phyloP scores from a whole-genome alignment of 1,140 invertebrate species.

The Brachionus plicatilis region DNA sequence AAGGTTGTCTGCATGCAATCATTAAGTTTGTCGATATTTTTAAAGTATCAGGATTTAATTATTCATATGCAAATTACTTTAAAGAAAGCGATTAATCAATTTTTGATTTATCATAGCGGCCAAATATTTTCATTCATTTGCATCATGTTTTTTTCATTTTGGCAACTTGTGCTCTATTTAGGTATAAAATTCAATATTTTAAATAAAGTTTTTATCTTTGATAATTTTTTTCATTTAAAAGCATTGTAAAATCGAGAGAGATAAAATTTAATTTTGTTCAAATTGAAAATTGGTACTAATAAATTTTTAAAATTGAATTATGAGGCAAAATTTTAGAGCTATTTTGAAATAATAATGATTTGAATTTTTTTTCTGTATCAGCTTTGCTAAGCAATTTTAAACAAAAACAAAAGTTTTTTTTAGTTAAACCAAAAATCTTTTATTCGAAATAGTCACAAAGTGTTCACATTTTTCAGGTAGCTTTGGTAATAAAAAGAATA shows the following conservation, averaged over 20 bases:
- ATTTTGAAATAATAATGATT: not conserved
- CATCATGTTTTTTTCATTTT: not conserved
- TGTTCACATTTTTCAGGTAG: not conserved
- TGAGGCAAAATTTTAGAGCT: not conserved
- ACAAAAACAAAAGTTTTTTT: too few relatives aligned
- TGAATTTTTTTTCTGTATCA: not conserved
- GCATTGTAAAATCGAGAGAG: too few relatives aligned
- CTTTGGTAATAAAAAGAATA: not conserved
- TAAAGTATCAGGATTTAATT: not conserved
- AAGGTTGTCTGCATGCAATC: not conserved
- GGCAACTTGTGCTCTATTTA: not conserved
- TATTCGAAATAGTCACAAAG: too few relatives aligned
- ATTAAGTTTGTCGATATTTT: not conserved
- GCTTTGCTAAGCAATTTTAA: not conserved
- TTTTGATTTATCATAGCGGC: not conserved
- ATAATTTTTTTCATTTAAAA: not conserved
- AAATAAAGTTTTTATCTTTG: too few relatives aligned
- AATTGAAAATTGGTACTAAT: too few relatives aligned
- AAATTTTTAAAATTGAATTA: not conserved
- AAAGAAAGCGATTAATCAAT: not conserved
- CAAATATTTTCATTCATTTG: not conserved
- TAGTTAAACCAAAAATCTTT: too few relatives aligned
- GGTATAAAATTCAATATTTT: not conserved
- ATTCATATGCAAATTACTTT: not conserved
- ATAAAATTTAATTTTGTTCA: too few relatives aligned